These are phyloP conservation scores for Apantesis nais DNA, from an alignment of 2,888 invertebrate genomes.

Conservation along the genomic window DNA sequence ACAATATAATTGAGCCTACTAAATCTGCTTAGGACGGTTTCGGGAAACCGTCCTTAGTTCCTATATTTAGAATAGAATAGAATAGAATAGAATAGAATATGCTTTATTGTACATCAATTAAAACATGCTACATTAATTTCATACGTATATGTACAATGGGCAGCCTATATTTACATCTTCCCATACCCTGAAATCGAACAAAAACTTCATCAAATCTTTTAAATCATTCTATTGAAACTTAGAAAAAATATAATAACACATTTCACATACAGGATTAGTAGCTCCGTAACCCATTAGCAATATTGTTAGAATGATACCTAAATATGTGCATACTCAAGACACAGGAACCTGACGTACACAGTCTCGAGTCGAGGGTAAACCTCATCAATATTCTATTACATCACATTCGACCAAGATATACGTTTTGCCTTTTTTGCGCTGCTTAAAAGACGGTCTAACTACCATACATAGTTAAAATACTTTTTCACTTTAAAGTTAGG, in stretches of 20 bases:
- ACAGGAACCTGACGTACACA: constrained; percentile 21
- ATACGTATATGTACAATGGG: too few relatives aligned
- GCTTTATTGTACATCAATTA: too few relatives aligned
- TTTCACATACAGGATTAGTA: neutral
- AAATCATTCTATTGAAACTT: neutral
- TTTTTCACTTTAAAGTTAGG: constrained; percentile 61
- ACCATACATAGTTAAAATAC: constrained; percentile 60
- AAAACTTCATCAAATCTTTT: neutral
- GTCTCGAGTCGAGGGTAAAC: constrained; percentile 34
- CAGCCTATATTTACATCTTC: neutral
- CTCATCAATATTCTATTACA: constrained; percentile 50
- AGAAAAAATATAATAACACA: neutral
- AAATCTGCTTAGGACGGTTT: too few relatives aligned
- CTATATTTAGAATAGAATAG: too few relatives aligned
- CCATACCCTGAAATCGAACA: neutral
- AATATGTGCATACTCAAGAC: constrained; percentile 45
- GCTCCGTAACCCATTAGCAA: constrained; percentile 27
- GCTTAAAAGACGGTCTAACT: constrained; percentile 45
- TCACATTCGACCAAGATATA: constrained; percentile 40
- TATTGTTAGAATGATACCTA: constrained; percentile 36
- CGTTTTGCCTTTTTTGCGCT: constrained; percentile 44
- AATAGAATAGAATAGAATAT: too few relatives aligned
- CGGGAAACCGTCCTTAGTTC: too few relatives aligned
- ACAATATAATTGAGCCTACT: too few relatives aligned
- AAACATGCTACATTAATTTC: too few relatives aligned